Base-by-base conservation (phyloP, 2,888 invertebrate species). In the Acleris holmiana region DNA sequence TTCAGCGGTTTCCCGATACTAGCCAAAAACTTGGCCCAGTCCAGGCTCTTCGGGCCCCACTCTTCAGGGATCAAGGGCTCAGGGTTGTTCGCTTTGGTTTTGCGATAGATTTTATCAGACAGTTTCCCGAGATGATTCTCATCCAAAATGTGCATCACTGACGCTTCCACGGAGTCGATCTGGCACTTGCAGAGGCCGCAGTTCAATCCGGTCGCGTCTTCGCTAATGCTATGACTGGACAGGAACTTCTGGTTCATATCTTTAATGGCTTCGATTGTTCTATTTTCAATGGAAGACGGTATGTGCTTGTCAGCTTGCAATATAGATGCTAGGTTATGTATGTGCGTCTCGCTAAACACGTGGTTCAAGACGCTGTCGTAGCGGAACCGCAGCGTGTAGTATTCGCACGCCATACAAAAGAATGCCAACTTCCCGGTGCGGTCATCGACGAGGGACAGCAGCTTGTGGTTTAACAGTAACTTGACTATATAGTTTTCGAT, bases 401-500 rank as follows among this genome's bases (percentile, higher is more conserved):
- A 92, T 71, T 92, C 92, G 73, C 92, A 92, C 0, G 89, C 85
- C 70, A 90, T 86, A 74, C 92, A 92, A 71, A 92, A 92, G 74
- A 92, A 92, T 0, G 92, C 92, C 1, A 91, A 74, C 62, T 92
- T 92, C 0, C 92, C 92, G 0, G 92, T 91, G 21, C 92, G 83
- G 61, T 92, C 92, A 61, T 92, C 92, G 0, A 89, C 83, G 18
- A 92, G 68, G 0, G 91, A 84, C 63, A 92, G 46, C 1, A 92
- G 62, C 62, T 91, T 92, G 64, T 92, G 92, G 44, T 88, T 86
- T 0, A 74, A 73, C 0, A 92, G 78, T 21, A 91, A 69, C 57
- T 89, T 88, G 0, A 88, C 73, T 0, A 91, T 91, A 48, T 78
- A 73, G 6, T 80, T 82, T 73, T 91, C 92, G 13, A 92, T 92